Conservation (phyloP, 1,140 invertebrate species). For the Apis laboriosa region DNA sequence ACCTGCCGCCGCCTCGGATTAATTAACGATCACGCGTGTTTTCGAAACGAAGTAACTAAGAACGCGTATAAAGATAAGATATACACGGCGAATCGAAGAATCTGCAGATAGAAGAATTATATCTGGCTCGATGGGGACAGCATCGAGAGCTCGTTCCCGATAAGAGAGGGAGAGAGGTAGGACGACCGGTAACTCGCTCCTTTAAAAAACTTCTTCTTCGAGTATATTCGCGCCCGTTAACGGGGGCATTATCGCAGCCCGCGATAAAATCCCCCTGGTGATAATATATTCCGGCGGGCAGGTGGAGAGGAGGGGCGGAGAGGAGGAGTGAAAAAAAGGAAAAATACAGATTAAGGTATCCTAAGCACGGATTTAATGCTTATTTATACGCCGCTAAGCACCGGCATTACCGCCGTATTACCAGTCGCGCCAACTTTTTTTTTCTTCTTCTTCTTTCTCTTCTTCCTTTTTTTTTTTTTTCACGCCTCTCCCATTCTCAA, state of each 20-base stretch:
- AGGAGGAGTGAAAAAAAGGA: constrained; percentile 16
- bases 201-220: constrained; percentile 52
- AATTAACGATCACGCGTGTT: no score
- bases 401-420: constrained; percentile 79
- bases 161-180: background rate
- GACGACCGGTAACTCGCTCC: constrained; percentile 27
- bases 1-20: no score
- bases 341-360: constrained; percentile 80
- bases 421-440: constrained; percentile 75
- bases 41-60: no score
- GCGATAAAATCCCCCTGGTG: constrained; percentile 75
- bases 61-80: background rate
- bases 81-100: no score
- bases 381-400: constrained; percentile 81
- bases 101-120: no score
- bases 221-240: constrained; percentile 60
- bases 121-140: background rate
- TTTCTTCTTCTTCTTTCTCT: background rate
- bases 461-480: no score
- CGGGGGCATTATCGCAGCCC: constrained; percentile 71
- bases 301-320: constrained; percentile 51
- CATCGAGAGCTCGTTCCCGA: background rate
- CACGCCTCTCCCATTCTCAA: constrained; percentile 9
- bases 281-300: constrained; percentile 78
- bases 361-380: constrained; percentile 81